phyloP scores from a whole-genome alignment of 2,888 invertebrate species.

The Athrips mouffetella region DNA sequence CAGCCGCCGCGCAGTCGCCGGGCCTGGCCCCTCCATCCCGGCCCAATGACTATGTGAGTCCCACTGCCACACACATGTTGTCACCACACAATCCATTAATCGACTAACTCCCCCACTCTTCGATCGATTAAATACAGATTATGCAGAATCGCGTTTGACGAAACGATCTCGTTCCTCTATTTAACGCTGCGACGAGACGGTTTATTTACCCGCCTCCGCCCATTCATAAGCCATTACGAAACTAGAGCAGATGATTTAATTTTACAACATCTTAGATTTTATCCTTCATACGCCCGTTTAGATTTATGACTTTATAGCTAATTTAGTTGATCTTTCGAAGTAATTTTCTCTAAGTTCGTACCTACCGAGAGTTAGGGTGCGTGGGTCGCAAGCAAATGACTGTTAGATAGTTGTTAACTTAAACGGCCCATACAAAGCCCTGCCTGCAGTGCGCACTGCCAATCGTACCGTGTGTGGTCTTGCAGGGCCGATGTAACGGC shows the following conservation, averaged over 20 bases:
- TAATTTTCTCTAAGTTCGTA: too few species aligned
- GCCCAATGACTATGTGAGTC: slow-evolving; percentile 53
- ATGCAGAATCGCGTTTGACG: too few species aligned
- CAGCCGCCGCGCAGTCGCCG: slow-evolving; percentile 46
- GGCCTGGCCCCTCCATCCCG: slow-evolving; percentile 39
- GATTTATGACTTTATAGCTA: slow-evolving; percentile 2
- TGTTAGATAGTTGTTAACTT: too few species aligned
- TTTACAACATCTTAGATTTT: slow-evolving; percentile 11
- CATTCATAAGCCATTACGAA: slow-evolving; percentile 15
- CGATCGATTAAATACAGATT: too few species aligned
- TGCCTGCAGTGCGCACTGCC: too few species aligned
- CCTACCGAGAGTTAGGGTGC: too few species aligned
- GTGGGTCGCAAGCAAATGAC: too few species aligned
- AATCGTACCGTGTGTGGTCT: too few species aligned
- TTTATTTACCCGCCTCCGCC: slow-evolving; percentile 25
- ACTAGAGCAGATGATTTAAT: slow-evolving; percentile 19
- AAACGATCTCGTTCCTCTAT: slow-evolving; percentile 8
- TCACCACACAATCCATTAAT: background rate
- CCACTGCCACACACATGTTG: background rate
- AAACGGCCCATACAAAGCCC: too few species aligned
- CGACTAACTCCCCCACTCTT: too few species aligned
- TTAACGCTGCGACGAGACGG: slow-evolving; percentile 21
- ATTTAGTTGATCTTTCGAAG: background rate
- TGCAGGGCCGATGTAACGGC: too few species aligned
- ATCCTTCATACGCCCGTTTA: background rate